Evolutionary conservation across 2,797 vertebrate genomes (phyloP).

Genomic region (Atherinosoma microstoma): DNA sequence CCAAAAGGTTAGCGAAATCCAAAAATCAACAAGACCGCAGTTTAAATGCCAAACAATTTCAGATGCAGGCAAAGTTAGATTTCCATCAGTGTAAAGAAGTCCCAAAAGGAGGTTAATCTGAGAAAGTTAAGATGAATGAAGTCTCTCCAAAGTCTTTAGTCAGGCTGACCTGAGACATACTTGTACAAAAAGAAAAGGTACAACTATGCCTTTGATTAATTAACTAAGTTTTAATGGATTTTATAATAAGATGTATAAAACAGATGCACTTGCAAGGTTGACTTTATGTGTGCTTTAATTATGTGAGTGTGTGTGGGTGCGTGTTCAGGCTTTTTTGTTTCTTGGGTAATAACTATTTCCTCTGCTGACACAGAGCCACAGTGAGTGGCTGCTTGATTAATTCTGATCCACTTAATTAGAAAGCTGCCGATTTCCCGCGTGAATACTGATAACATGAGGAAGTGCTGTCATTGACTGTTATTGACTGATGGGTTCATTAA

Average conservation of each 20-base stretch:
- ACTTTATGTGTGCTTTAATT: slow-evolving; percentile 62
- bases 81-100: slow-evolving; percentile 38
- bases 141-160: slow-evolving; percentile 12
- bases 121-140: slow-evolving; percentile 1
- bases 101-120: slow-evolving; percentile 23
- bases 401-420: slow-evolving; percentile 85
- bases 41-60: slow-evolving; percentile 75
- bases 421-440: slow-evolving; percentile 80
- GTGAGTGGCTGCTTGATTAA: slow-evolving; percentile 79
- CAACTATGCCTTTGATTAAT: slow-evolving; percentile 67
- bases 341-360: slow-evolving; percentile 55
- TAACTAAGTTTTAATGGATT: slow-evolving; percentile 80
- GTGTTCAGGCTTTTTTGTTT: slow-evolving; percentile 21
- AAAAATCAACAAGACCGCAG: slow-evolving; percentile 53
- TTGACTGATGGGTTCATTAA: slow-evolving; percentile 83
- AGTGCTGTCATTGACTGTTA: slow-evolving; percentile 78
- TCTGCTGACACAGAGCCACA: slow-evolving; percentile 60
- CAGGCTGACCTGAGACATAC: slow-evolving; percentile 43
- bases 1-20: slow-evolving; percentile 73
- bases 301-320: slow-evolving; percentile 19
- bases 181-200: slow-evolving; percentile 35
- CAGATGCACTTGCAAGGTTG: slow-evolving; percentile 55
- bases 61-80: slow-evolving; percentile 48
- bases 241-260: slow-evolving; percentile 78
- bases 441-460: slow-evolving; percentile 74